phyloP scores from a whole-genome alignment of 2,113 vertebrate genomes.

The Charadrius vociferus region DNA sequence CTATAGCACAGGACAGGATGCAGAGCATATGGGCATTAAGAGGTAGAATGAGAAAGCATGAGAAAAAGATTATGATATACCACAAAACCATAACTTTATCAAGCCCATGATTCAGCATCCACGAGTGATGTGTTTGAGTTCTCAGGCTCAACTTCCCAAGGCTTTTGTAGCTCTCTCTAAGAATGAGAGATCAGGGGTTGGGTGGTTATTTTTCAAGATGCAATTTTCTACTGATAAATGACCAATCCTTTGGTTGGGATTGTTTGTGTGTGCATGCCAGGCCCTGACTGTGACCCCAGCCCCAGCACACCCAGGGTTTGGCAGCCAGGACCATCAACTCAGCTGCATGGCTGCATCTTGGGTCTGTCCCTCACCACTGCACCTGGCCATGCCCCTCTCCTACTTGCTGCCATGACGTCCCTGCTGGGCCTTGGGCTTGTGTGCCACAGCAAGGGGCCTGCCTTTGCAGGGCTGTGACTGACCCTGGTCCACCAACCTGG shows the following conservation, averaged over 20 bases:
- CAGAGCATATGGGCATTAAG: neutral
- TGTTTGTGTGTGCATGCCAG: neutral
- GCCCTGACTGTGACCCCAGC: neutral
- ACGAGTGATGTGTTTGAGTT: neutral
- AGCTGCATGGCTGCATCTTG: neutral
- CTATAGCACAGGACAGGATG: neutral
- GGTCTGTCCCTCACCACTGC: accelerated
- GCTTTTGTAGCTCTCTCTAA: neutral
- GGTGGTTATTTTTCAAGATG: neutral
- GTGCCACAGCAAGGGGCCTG: accelerated
- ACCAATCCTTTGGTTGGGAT: neutral
- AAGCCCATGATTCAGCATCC: neutral
- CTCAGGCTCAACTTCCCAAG: neutral
- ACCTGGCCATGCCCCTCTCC: accelerated
- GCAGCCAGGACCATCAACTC: accelerated
- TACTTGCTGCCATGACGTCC: too few relatives aligned
- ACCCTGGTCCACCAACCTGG: neutral
- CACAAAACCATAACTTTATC: neutral
- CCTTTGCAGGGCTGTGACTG: neutral
- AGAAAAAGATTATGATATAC: neutral
- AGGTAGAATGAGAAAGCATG: neutral
- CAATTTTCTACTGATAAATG: neutral
- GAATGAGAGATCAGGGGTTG: neutral
- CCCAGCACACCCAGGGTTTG: neutral
- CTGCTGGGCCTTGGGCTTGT: too few relatives aligned